Evolutionary conservation across 1,140 invertebrate genomes (phyloP).

Genomic region (Coboldia fuscipes): DNA sequence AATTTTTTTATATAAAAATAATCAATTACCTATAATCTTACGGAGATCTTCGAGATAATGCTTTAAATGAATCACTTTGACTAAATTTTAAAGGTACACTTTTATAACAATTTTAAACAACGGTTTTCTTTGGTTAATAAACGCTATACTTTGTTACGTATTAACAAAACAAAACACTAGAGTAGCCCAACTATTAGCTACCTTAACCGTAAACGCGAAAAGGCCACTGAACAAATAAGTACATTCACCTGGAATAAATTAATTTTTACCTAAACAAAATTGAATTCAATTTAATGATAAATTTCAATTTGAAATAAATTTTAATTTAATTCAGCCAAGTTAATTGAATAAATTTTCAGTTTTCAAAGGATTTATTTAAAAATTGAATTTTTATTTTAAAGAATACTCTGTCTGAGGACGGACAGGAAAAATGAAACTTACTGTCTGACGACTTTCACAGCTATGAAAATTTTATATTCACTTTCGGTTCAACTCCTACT

Average conservation of each 20-base stretch:
- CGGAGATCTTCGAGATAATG: constrained; percentile 24
- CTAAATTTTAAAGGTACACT: constrained; percentile 9
- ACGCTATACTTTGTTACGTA: neutral
- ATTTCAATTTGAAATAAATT: no score
- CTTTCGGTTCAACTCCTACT: neutral
- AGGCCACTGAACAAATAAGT: neutral
- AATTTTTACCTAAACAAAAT: neutral
- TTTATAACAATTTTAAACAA: neutral
- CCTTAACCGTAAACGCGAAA: neutral
- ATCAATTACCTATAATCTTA: constrained; percentile 20
- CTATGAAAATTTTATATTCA: constrained; percentile 11
- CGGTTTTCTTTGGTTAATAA: neutral
- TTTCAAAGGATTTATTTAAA: neutral
- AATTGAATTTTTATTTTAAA: neutral
- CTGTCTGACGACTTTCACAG: constrained; percentile 22
- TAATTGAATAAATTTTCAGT: neutral
- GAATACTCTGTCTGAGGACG: constrained; percentile 5
- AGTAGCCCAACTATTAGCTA: neutral
- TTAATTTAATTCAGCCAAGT: neutral
- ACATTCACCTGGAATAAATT: neutral
- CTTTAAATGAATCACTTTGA: constrained; percentile 22
- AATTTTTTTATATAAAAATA: neutral
- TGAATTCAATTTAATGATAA: neutral
- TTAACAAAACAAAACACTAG: neutral
- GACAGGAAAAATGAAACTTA: constrained; percentile 14